Conservation (phyloP, 2,888 invertebrate species). For the Drosophila mimetica region DNA sequence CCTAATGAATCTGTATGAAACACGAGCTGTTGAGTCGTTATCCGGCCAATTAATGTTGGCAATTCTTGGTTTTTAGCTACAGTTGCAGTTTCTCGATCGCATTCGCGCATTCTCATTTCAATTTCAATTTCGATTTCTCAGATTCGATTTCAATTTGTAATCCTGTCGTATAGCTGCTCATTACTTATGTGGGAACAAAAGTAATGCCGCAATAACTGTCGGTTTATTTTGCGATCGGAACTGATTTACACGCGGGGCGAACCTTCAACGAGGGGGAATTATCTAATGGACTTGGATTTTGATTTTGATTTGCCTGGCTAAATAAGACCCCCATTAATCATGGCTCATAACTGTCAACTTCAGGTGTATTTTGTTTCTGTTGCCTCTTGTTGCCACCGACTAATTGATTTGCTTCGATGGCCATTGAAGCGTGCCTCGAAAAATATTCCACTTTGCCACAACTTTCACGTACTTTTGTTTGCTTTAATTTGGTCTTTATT, state of each 20-base stretch:
- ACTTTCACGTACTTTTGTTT: conserved; percentile 34
- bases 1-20: conserved; percentile 26
- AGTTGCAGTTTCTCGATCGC: neutral
- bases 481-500: neutral
- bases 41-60: conserved; percentile 31
- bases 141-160: conserved; percentile 38
- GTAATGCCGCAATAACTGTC: conserved; percentile 5
- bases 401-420: conserved; percentile 60
- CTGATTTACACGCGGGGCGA: neutral
- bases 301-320: neutral
- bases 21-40: conserved; percentile 16
- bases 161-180: conserved; percentile 26
- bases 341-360: conserved; percentile 46
- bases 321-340: conserved; percentile 17
- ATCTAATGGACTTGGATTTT: conserved; percentile 6
- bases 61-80: conserved; percentile 15
- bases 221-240: neutral
- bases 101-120: conserved; percentile 6
- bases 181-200: conserved; percentile 24
- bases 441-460: conserved; percentile 13
- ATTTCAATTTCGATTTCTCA: conserved; percentile 31
- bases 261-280: neutral
- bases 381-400: conserved; percentile 48
- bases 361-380: conserved; percentile 9
- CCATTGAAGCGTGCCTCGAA: conserved; percentile 34